phyloP scores from a whole-genome alignment of 2,113 vertebrate genomes.

The Glaucomys volans region DNA sequence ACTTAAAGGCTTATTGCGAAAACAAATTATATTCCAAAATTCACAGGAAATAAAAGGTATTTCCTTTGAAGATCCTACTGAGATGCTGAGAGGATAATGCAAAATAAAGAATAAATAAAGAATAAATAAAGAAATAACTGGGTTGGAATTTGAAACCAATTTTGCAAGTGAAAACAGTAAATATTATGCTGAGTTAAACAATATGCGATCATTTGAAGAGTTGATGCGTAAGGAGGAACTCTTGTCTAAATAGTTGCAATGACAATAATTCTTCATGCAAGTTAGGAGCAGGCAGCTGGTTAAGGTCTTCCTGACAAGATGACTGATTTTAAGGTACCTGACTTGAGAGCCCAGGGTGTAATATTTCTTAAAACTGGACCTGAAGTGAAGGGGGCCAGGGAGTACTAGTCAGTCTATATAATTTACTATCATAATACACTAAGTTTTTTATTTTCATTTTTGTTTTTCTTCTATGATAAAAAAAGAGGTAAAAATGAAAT shows the following conservation, averaged over 20 bases:
- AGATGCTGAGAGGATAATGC: background rate
- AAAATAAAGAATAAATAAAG: conserved; percentile 59
- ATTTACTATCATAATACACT: background rate
- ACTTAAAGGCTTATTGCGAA: conserved; percentile 14
- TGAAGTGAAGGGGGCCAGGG: background rate
- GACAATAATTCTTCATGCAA: background rate
- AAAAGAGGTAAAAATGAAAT: background rate
- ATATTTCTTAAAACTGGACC: background rate
- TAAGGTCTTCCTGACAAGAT: background rate
- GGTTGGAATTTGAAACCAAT: conserved; percentile 20
- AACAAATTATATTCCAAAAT: conserved; percentile 43
- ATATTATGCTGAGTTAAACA: conserved; percentile 28
- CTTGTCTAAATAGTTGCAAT: background rate
- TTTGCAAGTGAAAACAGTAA: conserved; percentile 46
- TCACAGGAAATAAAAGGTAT: conserved; percentile 13
- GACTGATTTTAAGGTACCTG: background rate
- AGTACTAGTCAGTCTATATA: background rate
- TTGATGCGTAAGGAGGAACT: background rate
- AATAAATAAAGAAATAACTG: conserved; percentile 47
- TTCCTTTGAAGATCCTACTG: conserved; percentile 25
- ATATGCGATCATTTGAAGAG: conserved; percentile 47
- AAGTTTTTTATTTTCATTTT: background rate
- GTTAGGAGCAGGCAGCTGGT: background rate
- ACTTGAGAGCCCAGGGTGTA: background rate
- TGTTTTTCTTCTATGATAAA: background rate